phyloP scores from a whole-genome alignment of 2,797 vertebrate species.

The Ispidina picta region DNA sequence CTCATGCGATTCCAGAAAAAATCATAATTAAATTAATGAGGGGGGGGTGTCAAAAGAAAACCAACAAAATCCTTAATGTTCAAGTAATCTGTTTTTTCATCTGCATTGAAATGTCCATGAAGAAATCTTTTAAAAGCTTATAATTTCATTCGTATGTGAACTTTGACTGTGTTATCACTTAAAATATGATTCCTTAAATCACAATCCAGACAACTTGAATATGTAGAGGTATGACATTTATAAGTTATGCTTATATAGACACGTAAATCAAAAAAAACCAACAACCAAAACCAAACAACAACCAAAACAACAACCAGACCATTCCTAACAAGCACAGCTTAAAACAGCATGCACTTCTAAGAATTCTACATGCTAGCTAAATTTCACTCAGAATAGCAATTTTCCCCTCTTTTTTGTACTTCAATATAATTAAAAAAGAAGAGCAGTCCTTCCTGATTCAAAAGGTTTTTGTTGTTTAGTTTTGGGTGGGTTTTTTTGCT shows the following conservation, averaged over 20 bases:
- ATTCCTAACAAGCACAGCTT: not conserved
- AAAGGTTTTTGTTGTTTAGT: not conserved
- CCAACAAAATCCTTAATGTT: not conserved
- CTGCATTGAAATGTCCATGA: not conserved
- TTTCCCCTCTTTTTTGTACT: not conserved
- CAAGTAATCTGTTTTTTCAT: not conserved
- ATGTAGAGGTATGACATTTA: not conserved
- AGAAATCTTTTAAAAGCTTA: not conserved
- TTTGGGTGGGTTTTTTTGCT: not conserved
- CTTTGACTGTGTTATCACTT: not conserved
- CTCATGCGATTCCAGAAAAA: not conserved
- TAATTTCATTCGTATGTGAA: not conserved
- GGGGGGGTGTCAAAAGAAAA: too few species aligned
- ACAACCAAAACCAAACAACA: too few species aligned
- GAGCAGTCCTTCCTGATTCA: not conserved
- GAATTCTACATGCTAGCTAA: not conserved
- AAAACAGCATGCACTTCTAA: not conserved
- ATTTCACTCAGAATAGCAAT: not conserved
- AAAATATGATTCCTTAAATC: not conserved
- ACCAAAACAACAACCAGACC: too few species aligned
- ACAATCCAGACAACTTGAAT: not conserved
- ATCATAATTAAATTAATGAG: not conserved
- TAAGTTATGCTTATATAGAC: not conserved
- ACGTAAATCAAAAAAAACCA: not conserved
- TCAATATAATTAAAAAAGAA: not conserved